These are phyloP conservation scores for Falcunculus frontatus DNA, from an alignment of 2,113 vertebrate species.

Conservation along the genomic window DNA sequence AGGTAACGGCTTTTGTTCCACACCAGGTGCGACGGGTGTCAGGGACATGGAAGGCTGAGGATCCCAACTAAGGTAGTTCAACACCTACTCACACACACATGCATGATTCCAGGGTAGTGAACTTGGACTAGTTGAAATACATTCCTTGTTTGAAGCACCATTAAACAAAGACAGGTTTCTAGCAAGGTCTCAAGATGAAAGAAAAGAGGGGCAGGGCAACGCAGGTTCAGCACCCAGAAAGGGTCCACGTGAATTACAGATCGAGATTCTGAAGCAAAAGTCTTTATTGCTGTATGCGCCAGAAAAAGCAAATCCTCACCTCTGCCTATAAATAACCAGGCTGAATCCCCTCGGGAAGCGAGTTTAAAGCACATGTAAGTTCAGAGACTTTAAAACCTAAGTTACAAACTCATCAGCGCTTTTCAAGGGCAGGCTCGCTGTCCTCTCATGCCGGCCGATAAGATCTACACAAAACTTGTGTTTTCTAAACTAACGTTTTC, in stretches of 20 bases:
- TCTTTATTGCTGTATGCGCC: slow-evolving; percentile 71
- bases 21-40: neutral
- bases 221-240: neutral
- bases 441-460: slow-evolving; percentile 71
- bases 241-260: slow-evolving; percentile 49
- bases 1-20: slow-evolving; percentile 48
- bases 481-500: slow-evolving; percentile 54
- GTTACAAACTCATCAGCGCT: slow-evolving; percentile 62
- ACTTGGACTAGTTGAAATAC: slow-evolving; percentile 51
- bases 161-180: slow-evolving; percentile 58
- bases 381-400: slow-evolving; percentile 56
- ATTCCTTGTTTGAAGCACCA: slow-evolving; percentile 70
- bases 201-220: neutral
- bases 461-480: slow-evolving; percentile 40
- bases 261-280: slow-evolving; percentile 17
- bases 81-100: slow-evolving; percentile 55
- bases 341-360: slow-evolving; percentile 36
- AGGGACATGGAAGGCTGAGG: slow-evolving; percentile 21
- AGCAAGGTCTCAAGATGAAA: slow-evolving; percentile 38
- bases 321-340: slow-evolving; percentile 29
- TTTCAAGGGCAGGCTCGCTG: slow-evolving; percentile 70
- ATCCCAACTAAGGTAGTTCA: slow-evolving; percentile 2
- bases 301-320: slow-evolving; percentile 55
- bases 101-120: slow-evolving; percentile 41
- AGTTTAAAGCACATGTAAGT: slow-evolving; percentile 60